Conservation (phyloP, 2,888 invertebrate species). For the Euproctis similis region DNA sequence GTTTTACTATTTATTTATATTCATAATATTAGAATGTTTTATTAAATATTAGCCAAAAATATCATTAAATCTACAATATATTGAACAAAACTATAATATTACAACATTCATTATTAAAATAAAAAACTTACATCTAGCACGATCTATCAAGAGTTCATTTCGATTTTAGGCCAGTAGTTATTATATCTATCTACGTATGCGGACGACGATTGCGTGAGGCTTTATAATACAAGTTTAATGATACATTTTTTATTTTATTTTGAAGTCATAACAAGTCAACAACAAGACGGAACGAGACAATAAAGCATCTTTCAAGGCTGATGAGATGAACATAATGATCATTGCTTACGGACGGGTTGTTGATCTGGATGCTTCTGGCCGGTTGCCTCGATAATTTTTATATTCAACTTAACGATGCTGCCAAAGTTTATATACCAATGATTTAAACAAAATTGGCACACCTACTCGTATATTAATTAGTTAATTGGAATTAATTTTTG, state of each 20-base stretch:
- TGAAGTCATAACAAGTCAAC: constrained; percentile 64
- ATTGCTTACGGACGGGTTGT: constrained; percentile 66
- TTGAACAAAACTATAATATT: too few species aligned
- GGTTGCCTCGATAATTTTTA: constrained; percentile 43
- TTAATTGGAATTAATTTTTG: too few species aligned
- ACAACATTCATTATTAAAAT: too few species aligned
- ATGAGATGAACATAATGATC: constrained; percentile 67
- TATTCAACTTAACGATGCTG: too few species aligned
- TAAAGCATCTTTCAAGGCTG: constrained; percentile 67
- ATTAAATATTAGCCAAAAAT: too few species aligned
- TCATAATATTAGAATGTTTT: too few species aligned
- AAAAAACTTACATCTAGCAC: constrained; percentile 13
- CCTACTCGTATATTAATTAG: too few species aligned
- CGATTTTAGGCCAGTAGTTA: constrained; percentile 32
- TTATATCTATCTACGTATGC: constrained; percentile 37
- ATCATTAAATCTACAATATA: too few species aligned
- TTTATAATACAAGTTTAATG: constrained; percentile 63
- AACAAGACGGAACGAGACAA: constrained; percentile 69
- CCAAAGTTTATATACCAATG: too few species aligned
- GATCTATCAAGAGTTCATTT: constrained; percentile 5
- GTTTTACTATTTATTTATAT: too few species aligned
- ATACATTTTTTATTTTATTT: constrained; percentile 56
- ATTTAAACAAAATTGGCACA: too few species aligned
- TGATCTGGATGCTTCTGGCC: constrained; percentile 52
- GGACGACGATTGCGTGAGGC: constrained; percentile 49